phyloP scores from a whole-genome alignment of 2,113 vertebrate species.

The Laticauda colubrina region DNA sequence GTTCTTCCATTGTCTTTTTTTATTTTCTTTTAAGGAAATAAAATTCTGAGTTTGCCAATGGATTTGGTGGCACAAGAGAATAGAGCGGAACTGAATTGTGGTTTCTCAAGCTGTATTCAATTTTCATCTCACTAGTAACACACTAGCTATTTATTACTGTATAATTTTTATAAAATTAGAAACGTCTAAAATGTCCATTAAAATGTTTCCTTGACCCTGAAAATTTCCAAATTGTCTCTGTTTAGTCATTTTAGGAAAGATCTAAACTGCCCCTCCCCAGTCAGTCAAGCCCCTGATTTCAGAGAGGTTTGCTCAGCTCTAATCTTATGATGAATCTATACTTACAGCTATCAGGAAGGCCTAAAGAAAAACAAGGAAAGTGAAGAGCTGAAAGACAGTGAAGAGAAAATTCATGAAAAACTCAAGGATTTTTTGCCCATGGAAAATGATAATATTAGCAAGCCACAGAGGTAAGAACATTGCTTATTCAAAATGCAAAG shows the following conservation, averaged over 20 bases:
- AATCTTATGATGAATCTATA: background rate
- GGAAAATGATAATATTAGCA: slow-evolving; percentile 66
- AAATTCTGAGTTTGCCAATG: background rate
- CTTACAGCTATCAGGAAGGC: slow-evolving; percentile 76
- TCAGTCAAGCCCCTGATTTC: background rate
- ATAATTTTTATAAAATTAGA: background rate
- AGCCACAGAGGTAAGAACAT: slow-evolving; percentile 71
- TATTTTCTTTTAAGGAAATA: background rate
- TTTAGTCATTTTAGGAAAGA: background rate
- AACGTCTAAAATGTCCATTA: background rate
- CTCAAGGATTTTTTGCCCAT: slow-evolving; percentile 63
- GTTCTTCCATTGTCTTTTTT: background rate
- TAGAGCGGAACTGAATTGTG: background rate
- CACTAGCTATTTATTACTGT: background rate
- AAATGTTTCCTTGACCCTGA: background rate
- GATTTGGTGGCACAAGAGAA: background rate
- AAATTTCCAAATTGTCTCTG: background rate
- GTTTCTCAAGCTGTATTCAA: background rate
- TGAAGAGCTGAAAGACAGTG: slow-evolving; percentile 72
- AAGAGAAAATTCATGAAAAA: slow-evolving; percentile 68
- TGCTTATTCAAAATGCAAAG: slow-evolving; percentile 7
- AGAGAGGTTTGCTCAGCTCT: background rate
- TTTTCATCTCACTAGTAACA: background rate
- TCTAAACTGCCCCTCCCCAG: background rate
- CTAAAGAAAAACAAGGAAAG: slow-evolving; percentile 76